A percentile compares a stretch with the other conserved stretches of the same genome.
phyloP scores from a whole-genome alignment of 1,140 invertebrate species.

The Zelostemma sp. region DNA sequence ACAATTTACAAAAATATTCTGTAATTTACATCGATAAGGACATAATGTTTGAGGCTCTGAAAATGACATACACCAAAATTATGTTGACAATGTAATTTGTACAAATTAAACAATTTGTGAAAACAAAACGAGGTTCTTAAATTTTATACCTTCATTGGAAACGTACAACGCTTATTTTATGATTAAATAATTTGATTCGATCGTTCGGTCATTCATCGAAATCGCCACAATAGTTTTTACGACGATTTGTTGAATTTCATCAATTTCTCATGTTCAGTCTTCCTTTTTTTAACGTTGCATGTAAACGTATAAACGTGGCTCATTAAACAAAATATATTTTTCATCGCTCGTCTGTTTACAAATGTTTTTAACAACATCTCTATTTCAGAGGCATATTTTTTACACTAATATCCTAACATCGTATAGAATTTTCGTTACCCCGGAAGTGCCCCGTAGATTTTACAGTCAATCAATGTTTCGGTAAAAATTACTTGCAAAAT shows the following conservation, averaged over 20 bases:
- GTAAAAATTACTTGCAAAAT: conserved; percentile 2
- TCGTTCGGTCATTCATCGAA: background rate
- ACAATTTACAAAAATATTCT: background rate
- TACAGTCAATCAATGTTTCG: background rate
- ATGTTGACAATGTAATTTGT: too few species aligned
- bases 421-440: background rate
- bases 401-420: background rate
- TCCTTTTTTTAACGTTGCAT: background rate
- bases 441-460: background rate
- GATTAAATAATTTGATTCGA: background rate
- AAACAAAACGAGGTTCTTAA: too few species aligned
- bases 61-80: too few species aligned
- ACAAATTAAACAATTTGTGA: too few species aligned
- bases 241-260: background rate
- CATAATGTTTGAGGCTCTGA: too few species aligned
- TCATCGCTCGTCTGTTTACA: background rate
- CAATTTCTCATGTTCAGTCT: background rate
- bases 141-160: too few species aligned
- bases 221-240: too few species aligned
- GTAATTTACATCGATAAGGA: too few species aligned
- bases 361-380: background rate
- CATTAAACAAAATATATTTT: conserved; percentile 5
- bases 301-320: conserved; percentile 2
- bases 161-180: too few species aligned
- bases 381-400: background rate